Percentiles rank a stretch among this genome's conserved stretches.
Evolutionary conservation across 2,113 vertebrate genomes (phyloP).

Genomic region (Rhinolophus sinicus): DNA sequence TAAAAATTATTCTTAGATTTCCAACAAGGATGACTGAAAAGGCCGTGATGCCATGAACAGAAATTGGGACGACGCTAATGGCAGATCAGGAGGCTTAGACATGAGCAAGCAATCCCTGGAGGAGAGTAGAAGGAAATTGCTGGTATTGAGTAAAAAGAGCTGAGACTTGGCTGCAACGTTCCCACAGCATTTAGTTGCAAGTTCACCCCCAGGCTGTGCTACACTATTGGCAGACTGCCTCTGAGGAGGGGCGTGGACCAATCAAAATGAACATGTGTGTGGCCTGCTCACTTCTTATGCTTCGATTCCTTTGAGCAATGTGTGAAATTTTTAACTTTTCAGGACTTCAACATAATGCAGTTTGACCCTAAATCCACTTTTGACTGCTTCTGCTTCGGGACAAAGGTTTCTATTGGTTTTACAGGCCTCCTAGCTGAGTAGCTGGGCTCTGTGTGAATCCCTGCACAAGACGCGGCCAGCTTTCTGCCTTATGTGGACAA

Average conservation of each 20-base stretch:
- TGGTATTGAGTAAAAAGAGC: not conserved
- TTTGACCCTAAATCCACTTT: not conserved
- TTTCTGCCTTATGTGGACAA: not conserved
- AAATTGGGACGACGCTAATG: not conserved
- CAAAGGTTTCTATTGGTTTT: not conserved
- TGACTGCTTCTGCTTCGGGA: not conserved
- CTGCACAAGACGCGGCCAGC: accelerated
- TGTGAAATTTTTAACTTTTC: not conserved
- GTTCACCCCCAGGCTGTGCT: not conserved
- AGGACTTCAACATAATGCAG: not conserved
- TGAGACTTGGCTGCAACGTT: accelerated
- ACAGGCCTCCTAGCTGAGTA: not conserved
- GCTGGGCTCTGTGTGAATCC: not conserved
- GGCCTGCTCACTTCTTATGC: not conserved
- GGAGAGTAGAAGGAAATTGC: not conserved
- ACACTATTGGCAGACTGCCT: accelerated
- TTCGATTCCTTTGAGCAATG: not conserved
- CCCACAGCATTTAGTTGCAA: accelerated
- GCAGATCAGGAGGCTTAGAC: not conserved
- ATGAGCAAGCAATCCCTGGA: not conserved
- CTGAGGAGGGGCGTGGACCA: not conserved
- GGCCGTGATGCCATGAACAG: not conserved
- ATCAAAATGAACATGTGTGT: not conserved
- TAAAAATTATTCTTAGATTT: not conserved
- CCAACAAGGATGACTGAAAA: not conserved